A percentile compares a stretch with the other conserved stretches of the same genome.
phyloP scores from a whole-genome alignment of 2,797 vertebrate species.

The Pteropus rufus region DNA sequence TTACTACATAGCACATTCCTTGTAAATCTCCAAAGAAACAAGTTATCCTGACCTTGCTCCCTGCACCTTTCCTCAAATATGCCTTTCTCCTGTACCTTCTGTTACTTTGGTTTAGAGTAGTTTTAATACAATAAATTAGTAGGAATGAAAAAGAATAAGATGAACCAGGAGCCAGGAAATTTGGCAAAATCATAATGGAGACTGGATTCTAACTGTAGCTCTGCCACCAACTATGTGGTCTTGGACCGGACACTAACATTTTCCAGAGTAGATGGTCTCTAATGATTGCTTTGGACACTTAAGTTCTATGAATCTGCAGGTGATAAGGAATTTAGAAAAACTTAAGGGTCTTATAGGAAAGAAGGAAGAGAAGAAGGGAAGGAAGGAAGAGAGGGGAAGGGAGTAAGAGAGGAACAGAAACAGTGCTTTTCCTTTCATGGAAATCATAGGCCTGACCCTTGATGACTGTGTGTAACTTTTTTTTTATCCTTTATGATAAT shows the following conservation, averaged over 20 bases:
- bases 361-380: not conserved
- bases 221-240: not conserved
- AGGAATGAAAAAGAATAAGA: constrained; percentile 4
- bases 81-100: not conserved
- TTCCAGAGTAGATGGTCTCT: not conserved
- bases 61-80: not conserved
- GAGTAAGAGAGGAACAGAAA: not conserved
- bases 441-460: not conserved
- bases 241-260: not conserved
- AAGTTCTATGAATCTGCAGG: not conserved
- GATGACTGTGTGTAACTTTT: not conserved
- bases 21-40: constrained; percentile 19
- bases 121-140: constrained; percentile 16
- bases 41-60: not conserved
- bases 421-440: not conserved
- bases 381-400: not conserved
- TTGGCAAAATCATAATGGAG: not conserved
- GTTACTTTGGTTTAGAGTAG: constrained; percentile 38
- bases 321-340: constrained; percentile 26
- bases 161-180: not conserved
- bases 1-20: not conserved
- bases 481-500: not conserved
- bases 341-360: not conserved
- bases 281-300: not conserved
- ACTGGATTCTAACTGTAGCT: not conserved